A percentile compares a stretch with the other conserved stretches of the same genome.
Conservation (phyloP, 2,113 vertebrate species). For the Montifringilla adamsi region DNA sequence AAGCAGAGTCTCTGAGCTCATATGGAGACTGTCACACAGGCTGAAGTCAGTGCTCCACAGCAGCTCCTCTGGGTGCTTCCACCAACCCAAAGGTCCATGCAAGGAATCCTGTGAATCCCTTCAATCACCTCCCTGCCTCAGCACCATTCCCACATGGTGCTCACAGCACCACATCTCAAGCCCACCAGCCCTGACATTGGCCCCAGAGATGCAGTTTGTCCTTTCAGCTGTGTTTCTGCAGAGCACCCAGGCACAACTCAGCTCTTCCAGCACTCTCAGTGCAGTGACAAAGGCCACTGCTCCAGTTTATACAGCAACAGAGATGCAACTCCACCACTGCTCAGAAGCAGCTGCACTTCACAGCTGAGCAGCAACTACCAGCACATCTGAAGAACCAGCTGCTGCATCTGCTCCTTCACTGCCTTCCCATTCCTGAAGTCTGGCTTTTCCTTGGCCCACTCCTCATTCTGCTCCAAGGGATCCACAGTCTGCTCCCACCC, state of each 20-base stretch:
- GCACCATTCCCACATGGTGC: fast-evolving
- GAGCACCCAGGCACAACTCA: fast-evolving
- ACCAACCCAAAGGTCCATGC: not conserved
- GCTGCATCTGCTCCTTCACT: not conserved
- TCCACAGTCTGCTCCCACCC: not conserved
- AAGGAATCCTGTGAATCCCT: not conserved
- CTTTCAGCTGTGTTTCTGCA: not conserved
- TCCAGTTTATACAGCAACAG: fast-evolving
- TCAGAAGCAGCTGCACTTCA: not conserved
- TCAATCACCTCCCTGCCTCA: not conserved
- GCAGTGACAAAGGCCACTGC: not conserved
- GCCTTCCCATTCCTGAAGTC: not conserved
- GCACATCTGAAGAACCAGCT: not conserved
- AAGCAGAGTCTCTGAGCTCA: not conserved
- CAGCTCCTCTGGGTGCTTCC: not conserved
- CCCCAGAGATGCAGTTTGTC: not conserved
- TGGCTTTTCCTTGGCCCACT: not conserved
- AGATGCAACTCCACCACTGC: not conserved
- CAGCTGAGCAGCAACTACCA: not conserved
- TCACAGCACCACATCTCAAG: not conserved
- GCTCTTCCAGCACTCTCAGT: not conserved
- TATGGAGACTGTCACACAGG: fast-evolving
- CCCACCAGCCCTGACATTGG: not conserved
- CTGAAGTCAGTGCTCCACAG: not conserved
- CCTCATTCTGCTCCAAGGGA: not conserved